Conservation (phyloP, 2,797 vertebrate genomes). For the Sitta carolinensis region DNA sequence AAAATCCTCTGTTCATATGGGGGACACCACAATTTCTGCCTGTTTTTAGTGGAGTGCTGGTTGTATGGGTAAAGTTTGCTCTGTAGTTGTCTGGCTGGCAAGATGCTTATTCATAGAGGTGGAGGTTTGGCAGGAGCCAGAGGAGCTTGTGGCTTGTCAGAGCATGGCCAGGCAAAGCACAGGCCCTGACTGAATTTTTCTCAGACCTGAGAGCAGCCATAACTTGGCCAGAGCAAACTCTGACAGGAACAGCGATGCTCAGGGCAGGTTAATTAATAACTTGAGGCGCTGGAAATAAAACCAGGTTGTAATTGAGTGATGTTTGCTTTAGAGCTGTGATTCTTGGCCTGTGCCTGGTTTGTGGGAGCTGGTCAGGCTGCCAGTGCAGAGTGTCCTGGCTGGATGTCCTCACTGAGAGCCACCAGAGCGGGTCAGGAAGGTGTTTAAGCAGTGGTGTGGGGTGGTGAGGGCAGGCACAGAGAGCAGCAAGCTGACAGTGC, state of each 20-base stretch:
- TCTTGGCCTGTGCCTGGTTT: background rate
- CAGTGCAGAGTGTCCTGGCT: background rate
- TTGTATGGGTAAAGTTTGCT: background rate
- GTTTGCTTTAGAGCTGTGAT: constrained; percentile 27
- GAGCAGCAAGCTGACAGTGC: background rate
- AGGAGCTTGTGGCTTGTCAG: background rate
- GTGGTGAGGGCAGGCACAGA: background rate
- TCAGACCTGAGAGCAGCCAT: background rate
- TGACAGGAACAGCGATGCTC: background rate
- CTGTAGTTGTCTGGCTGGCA: background rate
- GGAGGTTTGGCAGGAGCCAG: background rate
- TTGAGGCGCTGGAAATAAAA: background rate
- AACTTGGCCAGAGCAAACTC: background rate
- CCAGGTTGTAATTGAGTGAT: background rate
- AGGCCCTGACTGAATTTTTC: background rate
- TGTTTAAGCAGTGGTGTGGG: background rate
- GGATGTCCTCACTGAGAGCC: background rate
- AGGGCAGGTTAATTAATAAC: constrained; percentile 20
- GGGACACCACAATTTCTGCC: background rate
- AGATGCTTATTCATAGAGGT: background rate
- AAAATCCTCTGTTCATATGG: background rate
- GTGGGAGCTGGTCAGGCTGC: background rate
- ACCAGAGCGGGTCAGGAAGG: accelerated
- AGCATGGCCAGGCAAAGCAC: background rate
- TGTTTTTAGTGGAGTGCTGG: background rate